These are phyloP conservation scores for Ochropleura plecta DNA, from an alignment of 2,888 invertebrate genomes.

Conservation along the genomic window DNA sequence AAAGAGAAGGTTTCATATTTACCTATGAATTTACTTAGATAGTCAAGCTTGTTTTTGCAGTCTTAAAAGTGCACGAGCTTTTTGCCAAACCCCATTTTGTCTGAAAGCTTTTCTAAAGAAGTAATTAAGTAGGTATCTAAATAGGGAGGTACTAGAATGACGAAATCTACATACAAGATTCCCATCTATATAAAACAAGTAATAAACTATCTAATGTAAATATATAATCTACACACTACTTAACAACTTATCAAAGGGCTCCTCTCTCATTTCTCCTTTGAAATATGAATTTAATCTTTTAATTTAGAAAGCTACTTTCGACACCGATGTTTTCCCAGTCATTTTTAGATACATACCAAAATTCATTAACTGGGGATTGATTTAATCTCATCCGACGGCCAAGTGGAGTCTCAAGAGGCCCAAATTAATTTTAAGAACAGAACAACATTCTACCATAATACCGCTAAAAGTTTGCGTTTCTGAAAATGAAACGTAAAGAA, in stretches of 20 bases:
- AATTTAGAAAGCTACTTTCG: conserved; percentile 54
- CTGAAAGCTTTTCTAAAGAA: neutral
- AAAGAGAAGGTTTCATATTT: conserved; percentile 6
- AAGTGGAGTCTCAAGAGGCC: conserved; percentile 84
- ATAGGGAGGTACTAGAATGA: neutral
- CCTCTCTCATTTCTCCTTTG: conserved; percentile 26
- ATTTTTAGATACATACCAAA: conserved; percentile 75
- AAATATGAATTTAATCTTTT: conserved; percentile 59
- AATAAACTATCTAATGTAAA: conserved; percentile 8
- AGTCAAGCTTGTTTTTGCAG: conserved; percentile 7
- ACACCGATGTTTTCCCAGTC: conserved; percentile 60
- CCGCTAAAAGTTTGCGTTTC: conserved; percentile 32
- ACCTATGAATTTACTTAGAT: neutral
- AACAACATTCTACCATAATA: conserved; percentile 73
- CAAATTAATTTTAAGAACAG: conserved; percentile 88
- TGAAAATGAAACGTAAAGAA: conserved; percentile 43
- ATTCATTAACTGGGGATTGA: conserved; percentile 85
- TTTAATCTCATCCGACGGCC: conserved; percentile 82
- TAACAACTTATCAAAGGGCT: conserved; percentile 26
- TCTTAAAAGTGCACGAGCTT: neutral
- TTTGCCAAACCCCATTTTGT: neutral
- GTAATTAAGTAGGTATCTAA: too few species aligned
- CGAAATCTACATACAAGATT: neutral
- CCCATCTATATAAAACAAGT: conserved; percentile 7
- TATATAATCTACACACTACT: conserved; percentile 7